Evolutionary conservation across 2,797 vertebrate genomes (phyloP).

Genomic region (Simalia tracyae): DNA sequence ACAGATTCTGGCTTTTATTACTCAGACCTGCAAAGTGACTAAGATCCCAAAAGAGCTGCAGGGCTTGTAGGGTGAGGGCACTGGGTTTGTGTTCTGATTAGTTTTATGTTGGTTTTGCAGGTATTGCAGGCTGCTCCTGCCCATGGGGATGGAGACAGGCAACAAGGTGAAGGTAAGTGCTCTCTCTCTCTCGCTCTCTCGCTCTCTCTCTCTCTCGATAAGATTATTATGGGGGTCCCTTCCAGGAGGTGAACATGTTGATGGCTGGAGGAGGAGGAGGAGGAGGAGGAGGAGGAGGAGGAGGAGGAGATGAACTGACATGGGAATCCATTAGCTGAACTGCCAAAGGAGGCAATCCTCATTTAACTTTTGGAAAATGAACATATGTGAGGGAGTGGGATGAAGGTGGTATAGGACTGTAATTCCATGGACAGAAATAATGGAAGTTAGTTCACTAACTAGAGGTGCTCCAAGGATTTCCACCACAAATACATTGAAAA

Average conservation of each 20-base stretch:
- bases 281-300: neutral
- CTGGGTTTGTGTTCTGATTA: conserved; percentile 40
- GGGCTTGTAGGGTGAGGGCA: neutral
- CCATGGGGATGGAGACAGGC: conserved; percentile 83
- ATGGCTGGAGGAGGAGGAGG: neutral
- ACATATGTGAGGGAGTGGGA: neutral
- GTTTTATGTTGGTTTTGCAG: conserved; percentile 69
- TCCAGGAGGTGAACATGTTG: neutral
- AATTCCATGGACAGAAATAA: too few species aligned
- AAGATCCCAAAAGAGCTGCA: neutral
- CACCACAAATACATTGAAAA: neutral
- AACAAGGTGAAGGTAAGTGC: conserved; percentile 85
- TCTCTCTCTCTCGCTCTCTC: neutral
- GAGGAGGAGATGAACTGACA: neutral
- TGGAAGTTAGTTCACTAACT: neutral
- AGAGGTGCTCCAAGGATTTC: neutral
- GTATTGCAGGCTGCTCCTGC: conserved; percentile 88
- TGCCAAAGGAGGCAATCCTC: conserved; percentile 1
- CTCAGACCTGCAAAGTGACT: neutral
- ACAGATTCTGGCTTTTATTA: neutral
- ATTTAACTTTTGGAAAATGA: conserved; percentile 48
- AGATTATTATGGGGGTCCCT: neutral
- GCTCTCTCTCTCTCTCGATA: conserved; percentile 28
- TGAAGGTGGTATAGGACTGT: neutral
- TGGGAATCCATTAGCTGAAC: neutral